phyloP scores from a whole-genome alignment of 2,888 invertebrate genomes.

The Pycnomerus fuliginosus region DNA sequence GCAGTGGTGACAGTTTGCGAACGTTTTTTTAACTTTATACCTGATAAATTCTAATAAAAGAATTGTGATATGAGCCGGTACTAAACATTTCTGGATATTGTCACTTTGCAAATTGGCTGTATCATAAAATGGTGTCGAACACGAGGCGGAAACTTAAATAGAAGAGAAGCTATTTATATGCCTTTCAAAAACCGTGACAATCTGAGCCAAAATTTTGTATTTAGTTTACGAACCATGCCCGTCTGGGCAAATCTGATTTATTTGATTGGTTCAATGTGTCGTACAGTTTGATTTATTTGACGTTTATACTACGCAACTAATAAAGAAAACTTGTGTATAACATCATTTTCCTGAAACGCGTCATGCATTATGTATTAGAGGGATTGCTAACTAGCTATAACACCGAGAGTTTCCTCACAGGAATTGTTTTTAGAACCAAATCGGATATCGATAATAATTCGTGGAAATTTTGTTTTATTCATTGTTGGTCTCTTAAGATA shows the following conservation, averaged over 20 bases:
- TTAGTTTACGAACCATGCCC: too few species aligned
- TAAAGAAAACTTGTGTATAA: conserved; percentile 13
- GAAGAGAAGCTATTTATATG: too few species aligned
- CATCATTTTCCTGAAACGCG: conserved; percentile 6
- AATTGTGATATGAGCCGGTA: conserved; percentile 6
- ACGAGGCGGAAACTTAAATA: too few species aligned
- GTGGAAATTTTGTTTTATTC: conserved; percentile 22
- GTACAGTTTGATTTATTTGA: conserved; percentile 14
- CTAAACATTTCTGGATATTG: too few species aligned
- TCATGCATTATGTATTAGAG: conserved; percentile 19
- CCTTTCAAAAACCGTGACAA: too few species aligned
- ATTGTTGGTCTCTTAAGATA: too few species aligned
- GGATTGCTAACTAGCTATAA: conserved; percentile 23
- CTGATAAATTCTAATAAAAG: conserved; percentile 16
- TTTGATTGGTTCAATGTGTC: conserved; percentile 7
- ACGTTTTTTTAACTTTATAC: conserved; percentile 24
- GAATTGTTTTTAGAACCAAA: conserved; percentile 20
- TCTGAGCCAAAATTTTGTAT: too few species aligned
- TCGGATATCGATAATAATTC: conserved; percentile 13
- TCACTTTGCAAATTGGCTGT: too few species aligned
- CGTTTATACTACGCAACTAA: conserved; percentile 17
- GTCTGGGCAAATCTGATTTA: conserved; percentile 9
- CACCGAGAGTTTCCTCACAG: conserved; percentile 24
- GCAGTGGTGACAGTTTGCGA: conserved; percentile 22
- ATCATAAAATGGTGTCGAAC: too few species aligned